Conservation (phyloP, 2,113 vertebrate species). For the Anhinga anhinga region DNA sequence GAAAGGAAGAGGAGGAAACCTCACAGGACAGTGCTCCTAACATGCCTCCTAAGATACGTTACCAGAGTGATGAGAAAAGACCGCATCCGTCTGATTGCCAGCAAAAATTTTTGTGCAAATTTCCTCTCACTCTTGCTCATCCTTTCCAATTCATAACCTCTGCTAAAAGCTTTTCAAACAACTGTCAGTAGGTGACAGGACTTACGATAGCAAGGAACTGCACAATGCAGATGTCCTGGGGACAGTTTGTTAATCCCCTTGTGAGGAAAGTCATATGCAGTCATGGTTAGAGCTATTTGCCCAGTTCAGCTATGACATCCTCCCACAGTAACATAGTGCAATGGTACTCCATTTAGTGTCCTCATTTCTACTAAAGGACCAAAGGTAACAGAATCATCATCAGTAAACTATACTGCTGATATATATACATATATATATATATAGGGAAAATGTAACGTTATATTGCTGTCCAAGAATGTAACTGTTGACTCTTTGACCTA, state of each 20-base stretch:
- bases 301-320: background rate
- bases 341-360: background rate
- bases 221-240: background rate
- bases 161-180: background rate
- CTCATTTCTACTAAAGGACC: background rate
- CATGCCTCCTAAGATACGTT: fast-evolving
- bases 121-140: background rate
- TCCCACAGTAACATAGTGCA: background rate
- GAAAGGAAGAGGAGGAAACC: background rate
- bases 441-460: background rate
- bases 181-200: background rate
- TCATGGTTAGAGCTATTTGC: background rate
- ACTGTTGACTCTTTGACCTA: background rate
- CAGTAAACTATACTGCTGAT: background rate
- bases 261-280: background rate
- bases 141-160: background rate
- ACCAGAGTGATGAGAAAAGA: background rate
- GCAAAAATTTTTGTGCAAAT: background rate
- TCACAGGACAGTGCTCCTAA: background rate
- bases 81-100: background rate
- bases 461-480: background rate
- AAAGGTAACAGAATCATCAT: background rate
- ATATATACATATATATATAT: background rate
- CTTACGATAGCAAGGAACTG: background rate
- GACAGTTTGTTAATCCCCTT: background rate